phyloP scores from a whole-genome alignment of 2,113 vertebrate genomes.

The Odocoileus virginianus region DNA sequence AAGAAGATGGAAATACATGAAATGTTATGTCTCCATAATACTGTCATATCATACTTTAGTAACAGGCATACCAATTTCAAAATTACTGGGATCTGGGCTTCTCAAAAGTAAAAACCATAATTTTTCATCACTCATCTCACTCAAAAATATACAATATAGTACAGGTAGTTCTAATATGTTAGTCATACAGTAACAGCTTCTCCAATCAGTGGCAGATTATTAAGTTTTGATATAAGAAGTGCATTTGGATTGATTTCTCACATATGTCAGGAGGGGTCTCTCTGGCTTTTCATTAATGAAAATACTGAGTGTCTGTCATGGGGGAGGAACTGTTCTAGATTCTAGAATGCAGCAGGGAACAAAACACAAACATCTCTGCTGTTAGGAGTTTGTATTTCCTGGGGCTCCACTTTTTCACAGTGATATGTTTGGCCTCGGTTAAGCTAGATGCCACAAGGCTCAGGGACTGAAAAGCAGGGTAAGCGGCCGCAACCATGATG shows the following conservation, averaged over 20 bases:
- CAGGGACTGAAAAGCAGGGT: too few relatives aligned
- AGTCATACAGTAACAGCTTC: background rate
- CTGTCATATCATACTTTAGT: background rate
- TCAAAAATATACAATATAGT: background rate
- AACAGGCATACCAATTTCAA: background rate
- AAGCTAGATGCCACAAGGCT: background rate
- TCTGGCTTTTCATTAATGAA: background rate
- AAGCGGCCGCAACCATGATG: too few relatives aligned
- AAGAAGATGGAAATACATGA: background rate
- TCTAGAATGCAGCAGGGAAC: background rate
- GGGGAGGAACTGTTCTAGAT: background rate
- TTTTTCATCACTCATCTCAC: background rate
- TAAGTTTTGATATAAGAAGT: background rate
- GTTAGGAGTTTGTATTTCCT: background rate
- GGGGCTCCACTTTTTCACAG: background rate
- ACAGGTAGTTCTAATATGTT: background rate
- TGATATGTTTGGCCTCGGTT: background rate
- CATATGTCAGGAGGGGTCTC: background rate
- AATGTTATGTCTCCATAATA: background rate
- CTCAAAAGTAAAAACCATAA: background rate
- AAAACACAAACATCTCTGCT: background rate
- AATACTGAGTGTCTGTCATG: background rate
- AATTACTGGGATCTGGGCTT: background rate
- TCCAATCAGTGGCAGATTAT: background rate
- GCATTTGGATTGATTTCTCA: background rate